Conservation (phyloP, 2,797 vertebrate species). For the Poeciliopsis infans region DNA sequence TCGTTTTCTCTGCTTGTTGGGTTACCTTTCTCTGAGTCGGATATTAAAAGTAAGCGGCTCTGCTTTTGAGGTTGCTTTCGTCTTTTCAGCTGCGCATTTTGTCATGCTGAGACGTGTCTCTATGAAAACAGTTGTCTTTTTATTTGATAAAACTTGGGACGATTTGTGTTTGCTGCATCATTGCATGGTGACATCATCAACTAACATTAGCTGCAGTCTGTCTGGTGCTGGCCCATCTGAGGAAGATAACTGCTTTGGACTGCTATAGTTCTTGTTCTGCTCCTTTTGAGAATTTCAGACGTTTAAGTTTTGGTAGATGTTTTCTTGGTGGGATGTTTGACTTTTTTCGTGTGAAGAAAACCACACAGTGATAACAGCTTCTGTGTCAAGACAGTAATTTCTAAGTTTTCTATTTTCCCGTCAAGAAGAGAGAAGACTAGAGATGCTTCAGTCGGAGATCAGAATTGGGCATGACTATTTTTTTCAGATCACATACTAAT, state of each 20-base stretch:
- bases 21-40: constrained; percentile 36
- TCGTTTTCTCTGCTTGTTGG: constrained; percentile 45
- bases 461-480: background rate
- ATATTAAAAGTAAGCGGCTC: background rate
- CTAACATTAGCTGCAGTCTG: constrained; percentile 30
- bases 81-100: background rate
- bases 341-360: background rate
- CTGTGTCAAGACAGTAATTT: background rate
- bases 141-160: constrained; percentile 51
- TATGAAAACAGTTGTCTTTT: constrained; percentile 16
- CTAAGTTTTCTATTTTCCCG: background rate
- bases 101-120: constrained; percentile 9
- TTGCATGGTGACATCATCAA: constrained; percentile 70
- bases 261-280: background rate
- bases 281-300: background rate
- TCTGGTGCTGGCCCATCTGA: constrained; percentile 10
- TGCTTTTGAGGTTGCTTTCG: background rate
- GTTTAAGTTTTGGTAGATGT: background rate
- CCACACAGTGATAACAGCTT: background rate
- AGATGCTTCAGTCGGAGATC: background rate
- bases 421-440: background rate
- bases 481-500: too few species aligned
- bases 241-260: background rate
- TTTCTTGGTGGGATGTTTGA: background rate
- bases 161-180: constrained; percentile 72